A percentile compares a stretch with the other conserved stretches of the same genome.
phyloP scores from a whole-genome alignment of 2,113 vertebrate species.

The Phylloscopus trochilus region DNA sequence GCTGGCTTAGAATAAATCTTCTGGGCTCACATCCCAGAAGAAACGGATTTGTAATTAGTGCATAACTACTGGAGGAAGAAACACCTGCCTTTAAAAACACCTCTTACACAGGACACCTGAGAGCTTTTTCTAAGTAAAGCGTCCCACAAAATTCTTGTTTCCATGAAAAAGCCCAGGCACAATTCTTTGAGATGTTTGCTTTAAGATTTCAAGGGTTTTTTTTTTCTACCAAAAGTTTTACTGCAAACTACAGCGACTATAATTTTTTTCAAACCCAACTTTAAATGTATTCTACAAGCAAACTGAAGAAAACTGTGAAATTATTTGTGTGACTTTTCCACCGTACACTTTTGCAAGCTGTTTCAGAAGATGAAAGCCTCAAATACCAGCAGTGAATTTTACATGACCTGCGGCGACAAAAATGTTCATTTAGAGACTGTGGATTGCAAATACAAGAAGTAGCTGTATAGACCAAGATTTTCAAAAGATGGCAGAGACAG shows the following conservation, averaged over 20 bases:
- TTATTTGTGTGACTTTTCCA: not conserved
- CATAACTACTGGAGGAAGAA: not conserved
- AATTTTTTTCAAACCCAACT: not conserved
- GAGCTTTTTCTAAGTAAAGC: not conserved
- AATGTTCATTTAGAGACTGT: not conserved
- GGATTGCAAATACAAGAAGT: not conserved
- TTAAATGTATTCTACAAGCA: not conserved
- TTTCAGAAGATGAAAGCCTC: not conserved
- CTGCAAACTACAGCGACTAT: not conserved
- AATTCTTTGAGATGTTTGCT: not conserved
- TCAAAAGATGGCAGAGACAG: not conserved
- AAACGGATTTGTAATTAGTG: not conserved
- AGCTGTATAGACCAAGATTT: not conserved
- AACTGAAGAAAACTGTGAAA: not conserved
- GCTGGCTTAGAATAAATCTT: not conserved
- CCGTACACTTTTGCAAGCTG: not conserved
- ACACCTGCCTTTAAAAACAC: not conserved
- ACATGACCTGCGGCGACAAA: rapidly evolving
- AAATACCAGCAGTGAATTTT: not conserved
- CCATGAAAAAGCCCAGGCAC: not conserved
- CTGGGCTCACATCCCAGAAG: not conserved
- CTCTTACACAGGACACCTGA: not conserved
- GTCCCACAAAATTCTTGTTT: not conserved
- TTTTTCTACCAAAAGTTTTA: not conserved
- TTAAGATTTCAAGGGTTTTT: not conserved